Percentiles rank a stretch among this genome's conserved stretches.
Evolutionary conservation across 2,797 vertebrate genomes (phyloP).

Genomic region (Poecile montanus): DNA sequence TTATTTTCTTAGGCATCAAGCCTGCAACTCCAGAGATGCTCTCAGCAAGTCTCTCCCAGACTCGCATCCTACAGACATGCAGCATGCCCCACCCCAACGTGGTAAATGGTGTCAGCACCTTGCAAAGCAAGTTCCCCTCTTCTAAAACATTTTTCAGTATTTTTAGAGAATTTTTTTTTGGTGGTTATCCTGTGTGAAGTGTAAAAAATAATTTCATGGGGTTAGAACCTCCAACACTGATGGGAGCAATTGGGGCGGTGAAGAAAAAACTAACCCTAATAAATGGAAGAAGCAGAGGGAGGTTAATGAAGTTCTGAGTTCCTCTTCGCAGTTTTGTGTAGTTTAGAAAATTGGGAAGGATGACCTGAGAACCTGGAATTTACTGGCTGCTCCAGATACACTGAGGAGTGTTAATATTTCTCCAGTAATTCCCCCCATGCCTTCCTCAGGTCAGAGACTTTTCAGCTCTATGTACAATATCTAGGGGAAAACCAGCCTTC

Average conservation of each 20-base stretch:
- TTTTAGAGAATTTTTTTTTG: not conserved
- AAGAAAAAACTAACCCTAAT: not conserved
- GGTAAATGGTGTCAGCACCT: conserved; percentile 82
- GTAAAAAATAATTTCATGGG: not conserved
- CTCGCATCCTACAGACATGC: conserved; percentile 85
- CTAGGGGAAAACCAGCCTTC: not conserved
- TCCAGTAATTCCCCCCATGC: accelerated
- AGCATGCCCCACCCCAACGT: conserved; percentile 82
- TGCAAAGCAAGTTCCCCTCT: conserved; percentile 78
- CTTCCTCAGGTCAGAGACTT: not conserved
- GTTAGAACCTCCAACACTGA: not conserved
- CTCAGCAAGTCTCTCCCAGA: conserved; percentile 89
- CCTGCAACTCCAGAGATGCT: conserved; percentile 84
- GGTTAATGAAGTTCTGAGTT: not conserved
- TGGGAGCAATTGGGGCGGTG: accelerated
- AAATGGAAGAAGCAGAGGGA: not conserved
- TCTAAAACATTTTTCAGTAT: not conserved
- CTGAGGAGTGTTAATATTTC: not conserved
- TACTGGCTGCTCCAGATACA: not conserved
- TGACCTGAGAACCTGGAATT: not conserved
- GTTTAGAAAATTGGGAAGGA: not conserved
- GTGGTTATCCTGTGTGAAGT: not conserved
- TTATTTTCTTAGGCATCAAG: conserved; percentile 61
- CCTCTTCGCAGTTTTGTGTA: not conserved
- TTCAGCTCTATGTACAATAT: not conserved